phyloP scores from a whole-genome alignment of 2,113 vertebrate species.

The Hypanus sabinus region DNA sequence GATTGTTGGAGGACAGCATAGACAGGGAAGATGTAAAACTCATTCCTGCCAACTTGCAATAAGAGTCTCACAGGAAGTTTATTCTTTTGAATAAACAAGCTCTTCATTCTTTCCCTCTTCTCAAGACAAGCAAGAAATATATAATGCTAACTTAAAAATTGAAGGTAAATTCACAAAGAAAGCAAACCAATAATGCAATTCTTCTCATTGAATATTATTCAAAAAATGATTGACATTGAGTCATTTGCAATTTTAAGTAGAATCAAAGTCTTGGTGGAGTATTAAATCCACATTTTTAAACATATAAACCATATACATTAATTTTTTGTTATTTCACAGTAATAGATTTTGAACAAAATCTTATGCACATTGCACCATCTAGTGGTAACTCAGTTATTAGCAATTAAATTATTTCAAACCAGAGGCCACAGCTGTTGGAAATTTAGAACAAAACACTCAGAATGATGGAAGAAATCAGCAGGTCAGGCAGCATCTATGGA shows the following conservation, averaged over 20 bases:
- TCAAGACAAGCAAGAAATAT: background rate
- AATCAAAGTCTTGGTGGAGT: background rate
- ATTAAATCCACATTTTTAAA: background rate
- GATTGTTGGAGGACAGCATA: too few relatives aligned
- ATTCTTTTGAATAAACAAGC: background rate
- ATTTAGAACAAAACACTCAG: too few relatives aligned
- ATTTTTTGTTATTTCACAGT: background rate
- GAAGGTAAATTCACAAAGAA: background rate
- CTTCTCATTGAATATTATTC: background rate
- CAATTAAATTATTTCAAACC: background rate
- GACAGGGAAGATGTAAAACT: too few relatives aligned
- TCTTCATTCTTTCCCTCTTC: background rate
- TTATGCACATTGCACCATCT: slow-evolving; percentile 33
- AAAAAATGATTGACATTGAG: background rate
- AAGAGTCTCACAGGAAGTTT: background rate
- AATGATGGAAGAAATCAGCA: too few relatives aligned
- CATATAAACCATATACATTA: background rate
- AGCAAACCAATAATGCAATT: background rate
- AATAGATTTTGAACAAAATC: background rate
- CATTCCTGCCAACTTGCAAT: background rate
- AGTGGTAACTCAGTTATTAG: background rate
- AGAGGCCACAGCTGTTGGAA: too few relatives aligned
- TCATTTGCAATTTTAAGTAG: background rate
- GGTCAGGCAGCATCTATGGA: too few relatives aligned
- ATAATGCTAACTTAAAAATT: background rate